A percentile compares a stretch with the other conserved stretches of the same genome.
Conservation (phyloP, 1,140 invertebrate genomes). For the Drosophila gunungcola region DNA sequence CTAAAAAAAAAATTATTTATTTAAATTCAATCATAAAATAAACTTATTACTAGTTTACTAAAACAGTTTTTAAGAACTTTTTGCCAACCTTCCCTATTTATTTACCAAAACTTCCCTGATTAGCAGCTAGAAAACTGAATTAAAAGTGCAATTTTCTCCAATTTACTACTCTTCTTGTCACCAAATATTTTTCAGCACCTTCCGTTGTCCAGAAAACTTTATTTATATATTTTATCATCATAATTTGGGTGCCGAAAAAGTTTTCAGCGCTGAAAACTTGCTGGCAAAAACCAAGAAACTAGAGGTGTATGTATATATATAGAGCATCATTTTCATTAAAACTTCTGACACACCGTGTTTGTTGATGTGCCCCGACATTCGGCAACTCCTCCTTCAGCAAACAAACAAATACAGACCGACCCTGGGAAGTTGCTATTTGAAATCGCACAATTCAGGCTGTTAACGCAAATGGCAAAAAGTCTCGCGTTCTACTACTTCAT, state of each 20-base stretch:
- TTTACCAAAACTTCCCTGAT: neutral
- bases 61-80: neutral
- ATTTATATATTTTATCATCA: slow-evolving; percentile 62
- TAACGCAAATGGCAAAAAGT: slow-evolving; percentile 67
- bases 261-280: slow-evolving; percentile 40
- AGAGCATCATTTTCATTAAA: slow-evolving; percentile 62
- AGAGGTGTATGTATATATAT: slow-evolving; percentile 12
- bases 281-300: slow-evolving; percentile 27
- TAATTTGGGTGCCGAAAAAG: slow-evolving; percentile 67
- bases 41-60: no score
- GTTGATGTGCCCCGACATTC: slow-evolving; percentile 29
- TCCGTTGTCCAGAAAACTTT: slow-evolving; percentile 38
- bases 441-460: slow-evolving; percentile 9
- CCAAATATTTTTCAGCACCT: slow-evolving; percentile 1
- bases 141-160: slow-evolving; percentile 10
- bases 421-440: slow-evolving; percentile 27
- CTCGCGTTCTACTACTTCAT: slow-evolving; percentile 51
- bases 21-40: no score
- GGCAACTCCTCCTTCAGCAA: slow-evolving; percentile 10
- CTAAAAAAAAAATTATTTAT: no score
- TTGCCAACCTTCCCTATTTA: neutral
- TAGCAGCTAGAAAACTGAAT: neutral
- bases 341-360: slow-evolving; percentile 59
- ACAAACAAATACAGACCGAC: slow-evolving; percentile 30
- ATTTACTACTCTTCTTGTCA: slow-evolving; percentile 5